Base-by-base conservation (phyloP, 2,113 vertebrate genomes). In the Hemiscyllium ocellatum region DNA sequence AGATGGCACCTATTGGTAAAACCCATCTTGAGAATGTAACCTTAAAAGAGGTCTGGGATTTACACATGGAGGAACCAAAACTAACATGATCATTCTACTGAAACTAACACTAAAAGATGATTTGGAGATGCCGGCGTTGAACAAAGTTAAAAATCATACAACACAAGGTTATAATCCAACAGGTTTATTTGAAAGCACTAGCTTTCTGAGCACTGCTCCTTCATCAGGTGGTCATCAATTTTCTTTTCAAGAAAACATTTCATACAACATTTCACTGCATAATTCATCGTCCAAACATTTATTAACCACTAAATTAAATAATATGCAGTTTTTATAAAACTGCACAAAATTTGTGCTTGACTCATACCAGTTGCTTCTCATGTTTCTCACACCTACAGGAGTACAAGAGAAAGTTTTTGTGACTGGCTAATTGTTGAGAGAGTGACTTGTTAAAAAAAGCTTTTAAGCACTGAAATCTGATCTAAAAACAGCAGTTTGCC, bases 201-300 rank as follows among this genome's bases (percentile, higher is more conserved):
- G 42, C 42, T 47, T 47, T 47, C 42, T 47, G 42, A 47, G 42
- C 42, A 1, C 42, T 47, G 42, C 42, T 47, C 42, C 42, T 47
- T 47, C 42, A 47, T 47, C 42, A 47, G 42, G 42, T 47, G 42
- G 42, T 89, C 2, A 7, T 24, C 86, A 89, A 56, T 89, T 89
- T 7, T 56, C 26, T 50, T 89, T 56, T 89, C 52, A 50, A 89
- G 52, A 89, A 56, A 56, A 87, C 50, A 26, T 56, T 56, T 89
- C 56, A 83, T 89, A 89, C 52, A 89, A 24, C 61, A 56, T 47
- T 89, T 89, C 24, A 56, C 86, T 89, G 50, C 86, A 89, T 89
- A 89, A 89, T 61, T 26, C 24, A 89, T 50, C 13, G 52, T 24
- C 86, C 86, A 89, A 89, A 89, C 13, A 89, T 29, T 89, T 50